A percentile compares a stretch with the other conserved stretches of the same genome.
These are phyloP conservation scores for Ataeniobius toweri DNA, from an alignment of 2,797 vertebrate genomes.

Conservation along the genomic window DNA sequence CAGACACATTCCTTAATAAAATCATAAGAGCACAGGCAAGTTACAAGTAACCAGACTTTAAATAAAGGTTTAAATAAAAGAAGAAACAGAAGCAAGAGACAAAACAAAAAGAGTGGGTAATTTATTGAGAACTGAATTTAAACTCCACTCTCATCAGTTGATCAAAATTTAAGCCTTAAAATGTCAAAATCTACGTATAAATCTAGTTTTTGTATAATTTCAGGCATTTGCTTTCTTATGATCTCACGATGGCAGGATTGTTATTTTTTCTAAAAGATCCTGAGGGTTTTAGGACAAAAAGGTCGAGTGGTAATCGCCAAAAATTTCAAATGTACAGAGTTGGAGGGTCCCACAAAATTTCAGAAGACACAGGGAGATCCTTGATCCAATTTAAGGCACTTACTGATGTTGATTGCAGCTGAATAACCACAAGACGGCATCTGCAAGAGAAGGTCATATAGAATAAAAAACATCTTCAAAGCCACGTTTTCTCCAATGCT, in stretches of 20 bases:
- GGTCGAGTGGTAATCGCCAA: background rate
- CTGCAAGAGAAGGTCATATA: background rate
- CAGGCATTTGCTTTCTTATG: background rate
- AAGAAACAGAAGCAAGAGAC: background rate
- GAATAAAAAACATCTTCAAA: too few species aligned
- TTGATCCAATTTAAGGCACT: background rate
- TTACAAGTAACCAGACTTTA: background rate
- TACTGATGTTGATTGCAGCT: background rate
- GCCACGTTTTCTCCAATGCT: too few species aligned
- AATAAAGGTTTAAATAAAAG: background rate
- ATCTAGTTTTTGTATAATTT: background rate
- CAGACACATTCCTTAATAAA: background rate
- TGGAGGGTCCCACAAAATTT: background rate
- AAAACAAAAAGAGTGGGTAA: background rate
- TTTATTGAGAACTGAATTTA: background rate
- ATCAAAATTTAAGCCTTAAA: background rate
- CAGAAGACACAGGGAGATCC: background rate
- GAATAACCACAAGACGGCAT: background rate
- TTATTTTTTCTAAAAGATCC: background rate
- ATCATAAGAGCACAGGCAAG: background rate
- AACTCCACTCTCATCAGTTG: background rate
- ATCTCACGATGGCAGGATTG: background rate
- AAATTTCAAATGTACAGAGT: background rate
- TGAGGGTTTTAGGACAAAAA: background rate
- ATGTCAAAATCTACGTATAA: background rate